phyloP scores from a whole-genome alignment of 2,113 vertebrate genomes.

The Myotis brandtii region DNA sequence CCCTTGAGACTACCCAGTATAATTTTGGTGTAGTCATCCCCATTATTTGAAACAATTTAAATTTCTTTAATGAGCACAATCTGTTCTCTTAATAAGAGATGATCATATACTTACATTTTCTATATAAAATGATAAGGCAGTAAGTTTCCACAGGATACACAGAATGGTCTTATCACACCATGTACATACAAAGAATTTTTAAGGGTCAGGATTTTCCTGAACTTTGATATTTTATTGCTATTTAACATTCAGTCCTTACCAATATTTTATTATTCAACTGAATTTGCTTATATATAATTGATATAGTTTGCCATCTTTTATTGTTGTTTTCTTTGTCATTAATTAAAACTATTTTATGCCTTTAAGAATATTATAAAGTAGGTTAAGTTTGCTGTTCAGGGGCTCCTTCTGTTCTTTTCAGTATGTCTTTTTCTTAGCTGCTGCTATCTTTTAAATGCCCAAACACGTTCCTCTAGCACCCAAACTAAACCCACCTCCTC shows the following conservation, averaged over 20 bases:
- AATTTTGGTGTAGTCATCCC: neutral
- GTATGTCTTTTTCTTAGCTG: neutral
- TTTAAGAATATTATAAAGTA: constrained; percentile 19
- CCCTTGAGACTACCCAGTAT: neutral
- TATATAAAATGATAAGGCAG: neutral
- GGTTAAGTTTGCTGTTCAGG: neutral
- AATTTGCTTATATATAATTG: neutral
- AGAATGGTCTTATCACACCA: neutral
- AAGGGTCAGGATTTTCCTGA: neutral
- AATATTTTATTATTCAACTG: neutral
- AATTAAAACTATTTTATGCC: neutral
- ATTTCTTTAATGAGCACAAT: neutral
- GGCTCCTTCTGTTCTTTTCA: neutral
- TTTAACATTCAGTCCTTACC: neutral
- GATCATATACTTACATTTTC: neutral
- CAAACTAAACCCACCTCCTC: neutral
- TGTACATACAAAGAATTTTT: neutral
- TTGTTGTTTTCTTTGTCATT: constrained; percentile 29
- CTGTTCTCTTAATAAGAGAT: neutral
- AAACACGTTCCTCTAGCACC: neutral
- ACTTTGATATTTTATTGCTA: constrained; percentile 52
- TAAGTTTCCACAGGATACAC: neutral
- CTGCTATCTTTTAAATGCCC: constrained; percentile 7
- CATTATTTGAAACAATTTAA: neutral
- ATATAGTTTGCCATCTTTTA: neutral